Percentiles rank a stretch among this genome's conserved stretches.
These are phyloP conservation scores for Seira sanloemensis DNA, from an alignment of 2,888 invertebrate genomes.

Conservation along the genomic window DNA sequence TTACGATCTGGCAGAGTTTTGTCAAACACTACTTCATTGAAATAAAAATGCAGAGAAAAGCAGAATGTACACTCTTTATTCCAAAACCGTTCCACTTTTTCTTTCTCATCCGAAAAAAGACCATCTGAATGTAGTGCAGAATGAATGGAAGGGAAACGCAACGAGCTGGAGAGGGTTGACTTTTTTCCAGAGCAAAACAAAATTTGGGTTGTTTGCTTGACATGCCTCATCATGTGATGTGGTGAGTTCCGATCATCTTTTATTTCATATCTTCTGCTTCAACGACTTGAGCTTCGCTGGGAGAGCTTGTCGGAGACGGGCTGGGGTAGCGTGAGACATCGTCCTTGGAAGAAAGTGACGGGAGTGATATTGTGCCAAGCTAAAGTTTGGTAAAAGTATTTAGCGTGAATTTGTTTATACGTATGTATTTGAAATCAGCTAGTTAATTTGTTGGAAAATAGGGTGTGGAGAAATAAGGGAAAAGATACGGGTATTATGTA, in stretches of 20 bases:
- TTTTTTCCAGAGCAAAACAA: slow-evolving; percentile 18
- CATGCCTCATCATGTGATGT: slow-evolving; percentile 23
- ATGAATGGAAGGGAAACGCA: slow-evolving; percentile 7
- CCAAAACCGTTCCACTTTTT: background rate
- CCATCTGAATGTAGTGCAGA: slow-evolving; percentile 6
- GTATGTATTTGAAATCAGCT: too few relatives aligned
- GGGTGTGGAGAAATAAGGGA: too few relatives aligned
- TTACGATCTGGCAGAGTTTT: background rate
- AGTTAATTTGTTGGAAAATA: too few relatives aligned
- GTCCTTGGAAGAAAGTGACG: background rate
- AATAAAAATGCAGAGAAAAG: background rate
- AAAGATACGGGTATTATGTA: too few relatives aligned
- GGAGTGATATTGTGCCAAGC: background rate
- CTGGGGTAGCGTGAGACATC: background rate
- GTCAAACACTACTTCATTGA: background rate
- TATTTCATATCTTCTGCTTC: background rate
- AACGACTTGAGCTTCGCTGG: background rate
- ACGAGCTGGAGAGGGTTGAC: slow-evolving; percentile 48
- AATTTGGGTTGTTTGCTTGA: slow-evolving; percentile 33
- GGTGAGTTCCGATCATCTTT: slow-evolving; percentile 21
- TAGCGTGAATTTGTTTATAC: too few relatives aligned
- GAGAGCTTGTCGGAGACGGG: background rate
- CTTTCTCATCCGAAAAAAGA: slow-evolving; percentile 35
- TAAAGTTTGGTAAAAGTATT: background rate
- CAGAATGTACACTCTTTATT: background rate